Evolutionary conservation across 2,888 invertebrate species (phyloP), one percentile per base, ranked within the genome.

Genomic region (Acleris laterana): DNA sequence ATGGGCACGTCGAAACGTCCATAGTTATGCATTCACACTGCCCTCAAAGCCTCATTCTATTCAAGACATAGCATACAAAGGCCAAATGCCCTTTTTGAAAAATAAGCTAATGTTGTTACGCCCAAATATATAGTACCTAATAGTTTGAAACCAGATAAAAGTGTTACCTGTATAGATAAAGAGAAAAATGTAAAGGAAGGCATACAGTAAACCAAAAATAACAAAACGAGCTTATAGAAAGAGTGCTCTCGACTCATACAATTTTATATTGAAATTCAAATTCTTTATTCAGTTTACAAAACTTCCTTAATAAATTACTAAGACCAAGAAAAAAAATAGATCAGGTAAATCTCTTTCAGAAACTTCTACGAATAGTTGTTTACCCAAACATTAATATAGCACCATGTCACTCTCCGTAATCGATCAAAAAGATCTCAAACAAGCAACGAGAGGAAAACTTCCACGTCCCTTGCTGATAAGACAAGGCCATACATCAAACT

Each of bases 401-500:
- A 44, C 46, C n/a, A 13, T 7, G 32, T 16, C 38, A 50, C 22
- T 22, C 3, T 6, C n/a, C 25, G 42, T 20, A 55, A 65, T 65
- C 60, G 28, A 61, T 61, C 55, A 55, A 50, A 48, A 48, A 63
- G 19, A 28, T 49, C 57, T 52, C 28, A 11, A 3, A 32, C 32
- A 32, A 38, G n/a, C 13, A 46, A 38, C 22, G 52, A 17, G 19
- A 28, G 46, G 5, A 56, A 61, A 61, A 48, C 57, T 62, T 62
- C 62, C 56, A 55, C 19, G 17, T 11, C 25, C 25, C 38, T 38
- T 38, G 38, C 52, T 53, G 67, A 68, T 63, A 68, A 58, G 20
- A 56, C 55, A 58, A 66, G 66, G 66, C 56, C 62, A 44, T 59
- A 52, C 61, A 55, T 73, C 75, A 71, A 71, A 73, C 71, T 68